These are phyloP conservation scores for Drosophila testacea DNA, from an alignment of 2,888 invertebrate genomes.

Conservation along the genomic window DNA sequence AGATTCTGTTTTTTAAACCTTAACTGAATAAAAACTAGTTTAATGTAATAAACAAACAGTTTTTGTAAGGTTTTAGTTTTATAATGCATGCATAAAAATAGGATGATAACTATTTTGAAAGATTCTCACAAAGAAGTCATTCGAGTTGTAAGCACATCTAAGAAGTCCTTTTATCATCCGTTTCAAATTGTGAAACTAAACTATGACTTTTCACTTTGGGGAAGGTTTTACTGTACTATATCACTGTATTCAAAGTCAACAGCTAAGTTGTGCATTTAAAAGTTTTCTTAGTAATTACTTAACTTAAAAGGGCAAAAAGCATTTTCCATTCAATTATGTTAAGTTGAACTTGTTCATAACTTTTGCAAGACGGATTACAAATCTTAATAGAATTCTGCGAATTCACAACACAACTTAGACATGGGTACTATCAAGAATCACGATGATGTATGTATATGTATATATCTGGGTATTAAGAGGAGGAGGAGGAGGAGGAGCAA, in stretches of 20 bases:
- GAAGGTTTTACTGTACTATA: neutral
- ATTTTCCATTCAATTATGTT: slow-evolving; percentile 19
- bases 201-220: neutral
- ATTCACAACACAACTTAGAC: slow-evolving; percentile 8
- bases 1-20: no score
- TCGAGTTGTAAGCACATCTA: neutral
- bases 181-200: no score
- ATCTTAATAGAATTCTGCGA: slow-evolving; percentile 16
- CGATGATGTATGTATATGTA: slow-evolving; percentile 1
- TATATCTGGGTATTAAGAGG: neutral
- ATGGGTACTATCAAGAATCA: slow-evolving; percentile 2
- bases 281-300: slow-evolving; percentile 2
- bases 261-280: slow-evolving; percentile 6
- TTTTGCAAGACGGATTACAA: slow-evolving; percentile 14
- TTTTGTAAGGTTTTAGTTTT: no score
- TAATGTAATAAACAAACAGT: no score
- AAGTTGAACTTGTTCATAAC: slow-evolving; percentile 21
- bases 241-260: neutral
- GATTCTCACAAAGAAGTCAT: no score
- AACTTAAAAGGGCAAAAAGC: slow-evolving; percentile 4
- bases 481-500: neutral
- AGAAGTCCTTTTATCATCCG: neutral
- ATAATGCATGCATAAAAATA: no score
- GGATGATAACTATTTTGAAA: neutral
- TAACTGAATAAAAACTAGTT: no score